These are phyloP conservation scores for Dermochelys coriacea DNA, from an alignment of 2,797 vertebrate genomes.

Conservation along the genomic window DNA sequence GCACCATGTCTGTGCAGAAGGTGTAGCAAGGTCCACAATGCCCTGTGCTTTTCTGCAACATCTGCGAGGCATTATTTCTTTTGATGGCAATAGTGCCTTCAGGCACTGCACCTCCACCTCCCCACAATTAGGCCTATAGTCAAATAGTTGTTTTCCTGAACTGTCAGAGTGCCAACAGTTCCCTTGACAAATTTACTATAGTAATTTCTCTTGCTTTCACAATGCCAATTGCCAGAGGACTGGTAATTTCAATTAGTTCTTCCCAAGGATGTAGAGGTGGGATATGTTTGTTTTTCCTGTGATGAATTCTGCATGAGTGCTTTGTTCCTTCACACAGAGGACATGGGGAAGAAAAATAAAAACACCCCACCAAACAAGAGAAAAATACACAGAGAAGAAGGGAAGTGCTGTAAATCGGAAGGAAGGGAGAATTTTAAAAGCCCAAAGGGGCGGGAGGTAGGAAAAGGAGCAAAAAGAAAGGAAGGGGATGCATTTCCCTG, in stretches of 20 bases:
- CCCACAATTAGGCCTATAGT: background rate
- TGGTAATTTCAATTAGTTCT: constrained; percentile 60
- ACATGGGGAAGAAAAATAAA: constrained; percentile 18
- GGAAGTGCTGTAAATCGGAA: background rate
- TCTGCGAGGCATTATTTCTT: constrained; percentile 26
- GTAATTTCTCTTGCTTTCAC: constrained; percentile 26
- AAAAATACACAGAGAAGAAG: background rate
- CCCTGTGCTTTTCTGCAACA: background rate
- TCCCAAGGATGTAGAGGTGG: constrained; percentile 36
- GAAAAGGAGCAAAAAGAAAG: background rate
- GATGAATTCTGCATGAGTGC: constrained; percentile 56
- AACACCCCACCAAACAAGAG: constrained; percentile 6
- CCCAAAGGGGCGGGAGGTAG: background rate
- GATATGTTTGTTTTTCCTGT: constrained; percentile 57
- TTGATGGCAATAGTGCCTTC: constrained; percentile 29
- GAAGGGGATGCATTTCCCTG: background rate
- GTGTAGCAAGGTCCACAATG: constrained; percentile 23
- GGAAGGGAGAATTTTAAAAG: background rate
- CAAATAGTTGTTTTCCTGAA: constrained; percentile 50
- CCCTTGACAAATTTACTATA: constrained; percentile 47
- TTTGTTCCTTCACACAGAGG: background rate
- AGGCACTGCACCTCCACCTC: constrained; percentile 1
- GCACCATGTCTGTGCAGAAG: constrained; percentile 14
- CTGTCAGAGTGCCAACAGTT: constrained; percentile 36
- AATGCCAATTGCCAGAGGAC: constrained; percentile 39